phyloP scores from a whole-genome alignment of 2,797 vertebrate species.

The Mico argentatus region DNA sequence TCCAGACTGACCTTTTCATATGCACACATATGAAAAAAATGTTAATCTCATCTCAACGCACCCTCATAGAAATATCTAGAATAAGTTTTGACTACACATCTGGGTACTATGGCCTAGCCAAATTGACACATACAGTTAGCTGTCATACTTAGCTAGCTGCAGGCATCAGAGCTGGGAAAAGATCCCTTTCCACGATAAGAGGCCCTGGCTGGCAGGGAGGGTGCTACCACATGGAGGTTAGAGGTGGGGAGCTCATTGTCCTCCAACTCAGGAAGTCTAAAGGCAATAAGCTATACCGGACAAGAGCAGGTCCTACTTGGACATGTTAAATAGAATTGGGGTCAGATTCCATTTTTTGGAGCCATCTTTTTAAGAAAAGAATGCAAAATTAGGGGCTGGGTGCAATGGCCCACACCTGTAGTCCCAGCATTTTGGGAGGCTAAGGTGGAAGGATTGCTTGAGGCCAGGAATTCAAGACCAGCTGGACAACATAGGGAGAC shows the following conservation, averaged over 20 bases:
- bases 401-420: no score
- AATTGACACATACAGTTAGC: background rate
- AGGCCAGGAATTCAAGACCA: no score
- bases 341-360: background rate
- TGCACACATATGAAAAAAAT: background rate
- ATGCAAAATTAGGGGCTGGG: background rate
- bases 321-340: background rate
- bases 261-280: background rate
- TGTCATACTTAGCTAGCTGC: background rate
- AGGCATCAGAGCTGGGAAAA: background rate
- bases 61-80: background rate
- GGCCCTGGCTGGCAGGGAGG: background rate
- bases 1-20: background rate
- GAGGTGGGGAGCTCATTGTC: background rate
- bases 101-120: background rate
- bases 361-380: background rate
- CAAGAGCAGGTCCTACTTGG: background rate
- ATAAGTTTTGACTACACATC: background rate
- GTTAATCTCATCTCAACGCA: background rate
- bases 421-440: no score
- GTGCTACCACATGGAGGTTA: background rate
- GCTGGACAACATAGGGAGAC: no score
- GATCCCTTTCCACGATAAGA: accelerated
- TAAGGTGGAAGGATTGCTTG: no score
- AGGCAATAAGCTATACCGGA: background rate